Conservation (phyloP, 2,113 vertebrate species). For the Pionites leucogaster region DNA sequence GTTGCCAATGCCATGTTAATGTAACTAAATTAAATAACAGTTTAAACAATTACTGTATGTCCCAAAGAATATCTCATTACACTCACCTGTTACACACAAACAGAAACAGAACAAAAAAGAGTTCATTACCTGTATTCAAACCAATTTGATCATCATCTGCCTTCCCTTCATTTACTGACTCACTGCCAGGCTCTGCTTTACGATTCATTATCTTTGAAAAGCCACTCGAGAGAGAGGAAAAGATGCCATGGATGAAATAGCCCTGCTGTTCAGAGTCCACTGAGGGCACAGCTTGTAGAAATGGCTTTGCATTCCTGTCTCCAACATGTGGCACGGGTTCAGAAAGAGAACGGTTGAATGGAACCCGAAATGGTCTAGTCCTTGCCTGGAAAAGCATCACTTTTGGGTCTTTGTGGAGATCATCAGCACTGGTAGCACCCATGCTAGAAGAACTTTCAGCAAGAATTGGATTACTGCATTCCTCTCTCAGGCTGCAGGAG, state of each 20-base stretch:
- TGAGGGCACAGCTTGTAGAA: neutral
- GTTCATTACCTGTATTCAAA: slow-evolving; percentile 43
- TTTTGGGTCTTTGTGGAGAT: neutral
- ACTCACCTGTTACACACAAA: neutral
- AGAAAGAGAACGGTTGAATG: slow-evolving; percentile 76
- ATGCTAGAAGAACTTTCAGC: neutral
- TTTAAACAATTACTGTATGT: fast-evolving
- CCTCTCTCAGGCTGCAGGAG: neutral
- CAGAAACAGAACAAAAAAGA: neutral
- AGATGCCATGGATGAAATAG: slow-evolving; percentile 62
- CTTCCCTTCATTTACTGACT: slow-evolving; percentile 35
- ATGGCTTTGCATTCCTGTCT: neutral
- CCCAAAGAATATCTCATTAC: neutral
- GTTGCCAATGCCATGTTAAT: fast-evolving
- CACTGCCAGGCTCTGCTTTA: slow-evolving; percentile 61
- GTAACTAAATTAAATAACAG: neutral
- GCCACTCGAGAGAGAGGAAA: slow-evolving; percentile 76
- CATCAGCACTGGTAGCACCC: neutral
- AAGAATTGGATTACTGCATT: neutral
- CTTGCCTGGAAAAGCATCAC: neutral
- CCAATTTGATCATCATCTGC: neutral
- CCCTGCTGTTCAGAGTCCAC: slow-evolving; percentile 57
- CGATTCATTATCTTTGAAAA: slow-evolving; percentile 68
- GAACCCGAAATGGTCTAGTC: neutral
- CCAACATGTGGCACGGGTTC: slow-evolving; percentile 45